Conservation (phyloP, 2,888 invertebrate genomes). For the Palloptera scutellata region DNA sequence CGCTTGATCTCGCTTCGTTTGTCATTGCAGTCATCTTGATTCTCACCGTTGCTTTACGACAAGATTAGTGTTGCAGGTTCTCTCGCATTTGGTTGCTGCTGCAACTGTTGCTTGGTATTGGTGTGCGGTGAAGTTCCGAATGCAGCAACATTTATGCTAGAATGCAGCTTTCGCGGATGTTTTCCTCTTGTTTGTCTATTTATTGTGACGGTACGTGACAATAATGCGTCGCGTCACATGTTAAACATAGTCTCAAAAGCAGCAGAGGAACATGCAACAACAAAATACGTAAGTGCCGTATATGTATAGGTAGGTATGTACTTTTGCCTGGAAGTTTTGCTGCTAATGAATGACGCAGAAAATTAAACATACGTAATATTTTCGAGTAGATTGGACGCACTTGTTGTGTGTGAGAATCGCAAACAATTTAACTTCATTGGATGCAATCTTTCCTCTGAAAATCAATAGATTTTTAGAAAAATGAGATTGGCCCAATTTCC, state of each 20-base stretch:
- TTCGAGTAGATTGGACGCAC: too few species aligned
- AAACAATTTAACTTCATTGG: background rate
- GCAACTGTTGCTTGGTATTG: background rate
- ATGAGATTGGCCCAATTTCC: too few species aligned
- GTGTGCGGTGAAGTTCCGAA: background rate
- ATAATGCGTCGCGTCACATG: conserved; percentile 37
- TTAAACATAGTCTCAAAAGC: conserved; percentile 40
- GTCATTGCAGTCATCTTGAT: conserved; percentile 5
- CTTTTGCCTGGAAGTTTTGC: too few species aligned
- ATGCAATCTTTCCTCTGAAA: too few species aligned
- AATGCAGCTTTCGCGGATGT: background rate
- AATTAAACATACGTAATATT: too few species aligned
- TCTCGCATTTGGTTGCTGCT: background rate
- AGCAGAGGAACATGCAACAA: too few species aligned
- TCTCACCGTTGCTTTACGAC: conserved; percentile 35
- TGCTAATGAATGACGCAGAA: too few species aligned
- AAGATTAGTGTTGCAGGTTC: conserved; percentile 2
- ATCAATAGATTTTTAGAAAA: too few species aligned
- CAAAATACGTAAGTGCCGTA: too few species aligned
- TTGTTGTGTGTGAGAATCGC: conserved; percentile 13
- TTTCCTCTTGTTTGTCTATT: background rate
- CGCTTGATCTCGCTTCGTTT: background rate
- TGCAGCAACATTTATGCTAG: background rate
- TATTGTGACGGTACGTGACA: conserved; percentile 18
- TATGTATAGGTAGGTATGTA: too few species aligned